Base-by-base conservation (phyloP, 2,113 vertebrate species). In the Aldabrachelys gigantea region DNA sequence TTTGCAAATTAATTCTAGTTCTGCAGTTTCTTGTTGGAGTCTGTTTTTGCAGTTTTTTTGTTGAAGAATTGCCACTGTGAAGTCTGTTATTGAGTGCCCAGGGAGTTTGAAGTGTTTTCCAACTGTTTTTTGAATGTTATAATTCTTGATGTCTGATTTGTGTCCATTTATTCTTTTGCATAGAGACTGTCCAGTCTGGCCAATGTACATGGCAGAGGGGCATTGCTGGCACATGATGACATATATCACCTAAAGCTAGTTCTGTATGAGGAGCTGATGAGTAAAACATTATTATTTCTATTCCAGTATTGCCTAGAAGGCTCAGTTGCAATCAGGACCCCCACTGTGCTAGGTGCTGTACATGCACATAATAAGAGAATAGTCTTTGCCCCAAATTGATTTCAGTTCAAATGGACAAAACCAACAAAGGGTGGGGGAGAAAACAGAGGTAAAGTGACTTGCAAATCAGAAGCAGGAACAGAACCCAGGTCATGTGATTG, bases 231-330 rank as follows among this genome's bases (percentile, higher is more conserved):
- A 50, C 50, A 50, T 50, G 50, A 50, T 50, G 50, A 14, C 50
- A 50, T 50, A 50, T 50, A 50, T 50, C 50, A 29, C 53, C 86
- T 57, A 83, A 95, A 65, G 8, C 49, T 1, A 83, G 82, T 59
- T 85, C 44, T 87, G 93, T 87, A 91, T 25, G 38, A 35, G 75
- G 93, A 91, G 2, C 41, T 75, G 87, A 91, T 78, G 12, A 87
- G 91, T 84, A 92, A 87, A 65, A 11, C 3, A 1, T 29, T 41
- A 76, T 38, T 35, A 87, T 95, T 94, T 90, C 57, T 84, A 82
- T 44, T 44, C 0, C 8, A 0, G 57, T 21, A 78, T 47, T 56
- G 69, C 41, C 35, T 3, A 1, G 29, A 0, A 27, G 25, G 41
- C 12, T 22, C 24, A 47, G 16, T 11, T 47, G 85, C 29, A 52